Evolutionary conservation across 2,113 vertebrate species (phyloP).

Genomic region (Capreolus pygargus): DNA sequence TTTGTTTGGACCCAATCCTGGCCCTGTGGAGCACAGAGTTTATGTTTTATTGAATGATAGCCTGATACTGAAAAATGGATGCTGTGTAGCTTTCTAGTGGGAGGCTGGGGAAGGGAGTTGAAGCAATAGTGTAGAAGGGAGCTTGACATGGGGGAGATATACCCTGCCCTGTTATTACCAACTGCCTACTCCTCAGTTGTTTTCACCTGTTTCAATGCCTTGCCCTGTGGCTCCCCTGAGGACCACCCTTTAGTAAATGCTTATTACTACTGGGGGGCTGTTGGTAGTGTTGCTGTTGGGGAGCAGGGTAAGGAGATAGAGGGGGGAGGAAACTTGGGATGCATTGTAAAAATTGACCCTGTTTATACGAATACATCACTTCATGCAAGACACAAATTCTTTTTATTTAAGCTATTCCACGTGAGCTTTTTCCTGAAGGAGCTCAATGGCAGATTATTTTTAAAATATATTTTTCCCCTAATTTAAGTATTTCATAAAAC

Average conservation of each 20-base stretch:
- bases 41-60: constrained; percentile 59
- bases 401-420: background rate
- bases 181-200: background rate
- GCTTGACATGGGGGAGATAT: background rate
- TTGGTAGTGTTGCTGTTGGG: background rate
- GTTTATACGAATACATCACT: background rate
- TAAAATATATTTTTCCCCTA: background rate
- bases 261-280: background rate
- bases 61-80: constrained; percentile 42
- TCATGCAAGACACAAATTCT: background rate
- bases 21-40: background rate
- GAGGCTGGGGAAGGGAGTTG: background rate
- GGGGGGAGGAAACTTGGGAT: background rate
- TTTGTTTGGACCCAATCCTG: constrained; percentile 14
- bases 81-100: background rate
- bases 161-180: background rate
- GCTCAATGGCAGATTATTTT: background rate
- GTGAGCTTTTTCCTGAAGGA: background rate
- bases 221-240: background rate
- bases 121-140: background rate
- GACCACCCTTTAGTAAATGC: background rate
- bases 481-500: background rate
- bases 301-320: background rate
- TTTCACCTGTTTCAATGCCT: background rate
- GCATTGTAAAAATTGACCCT: background rate